A percentile compares a stretch with the other conserved stretches of the same genome.
Conservation (phyloP, 2,113 vertebrate genomes). For the Gallinago undulata region DNA sequence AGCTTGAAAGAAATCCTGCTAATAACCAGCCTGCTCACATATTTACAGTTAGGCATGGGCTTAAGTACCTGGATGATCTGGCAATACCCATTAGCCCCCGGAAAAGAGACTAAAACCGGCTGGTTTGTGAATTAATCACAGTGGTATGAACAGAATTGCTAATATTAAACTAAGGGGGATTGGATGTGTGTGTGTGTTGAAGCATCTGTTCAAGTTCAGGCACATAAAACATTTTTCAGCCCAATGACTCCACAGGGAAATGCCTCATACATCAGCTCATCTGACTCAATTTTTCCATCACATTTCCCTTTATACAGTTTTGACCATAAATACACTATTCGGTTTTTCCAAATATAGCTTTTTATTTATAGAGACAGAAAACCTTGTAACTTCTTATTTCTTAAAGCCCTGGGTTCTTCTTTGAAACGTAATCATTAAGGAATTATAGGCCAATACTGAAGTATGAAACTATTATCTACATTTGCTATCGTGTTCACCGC, state of each 20-base stretch:
- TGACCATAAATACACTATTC: constrained; percentile 48
- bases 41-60: neutral
- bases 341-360: constrained; percentile 53
- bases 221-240: constrained; percentile 66
- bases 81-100: neutral
- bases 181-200: neutral
- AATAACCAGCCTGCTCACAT: neutral
- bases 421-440: neutral
- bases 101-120: neutral
- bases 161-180: neutral
- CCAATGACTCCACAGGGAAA: constrained; percentile 65
- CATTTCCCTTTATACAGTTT: constrained; percentile 52
- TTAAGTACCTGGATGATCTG: constrained; percentile 15
- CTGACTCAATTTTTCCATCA: constrained; percentile 76
- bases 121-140: neutral
- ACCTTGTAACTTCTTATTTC: neutral
- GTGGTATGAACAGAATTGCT: neutral
- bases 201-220: constrained; percentile 70
- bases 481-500: fast-evolving
- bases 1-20: neutral
- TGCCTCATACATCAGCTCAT: constrained; percentile 69
- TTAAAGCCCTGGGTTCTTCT: neutral
- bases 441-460: neutral
- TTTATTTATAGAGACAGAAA: constrained; percentile 57
- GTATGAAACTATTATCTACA: neutral